Conservation (phyloP, 2,113 vertebrate genomes). For the Amblyopsis rosae region DNA sequence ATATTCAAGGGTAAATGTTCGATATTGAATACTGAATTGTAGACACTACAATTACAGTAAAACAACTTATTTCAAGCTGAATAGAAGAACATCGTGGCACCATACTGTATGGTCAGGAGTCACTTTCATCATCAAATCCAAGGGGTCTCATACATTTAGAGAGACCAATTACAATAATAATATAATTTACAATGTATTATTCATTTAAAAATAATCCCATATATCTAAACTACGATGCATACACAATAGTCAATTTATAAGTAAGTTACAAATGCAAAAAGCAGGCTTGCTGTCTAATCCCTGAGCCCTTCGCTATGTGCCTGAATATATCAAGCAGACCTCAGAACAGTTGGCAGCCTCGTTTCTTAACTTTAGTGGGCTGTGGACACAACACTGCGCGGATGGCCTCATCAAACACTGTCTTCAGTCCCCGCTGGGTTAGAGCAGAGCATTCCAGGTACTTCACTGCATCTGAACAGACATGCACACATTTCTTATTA, state of each 20-base stretch:
- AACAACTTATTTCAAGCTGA: background rate
- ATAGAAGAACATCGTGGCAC: too few species aligned
- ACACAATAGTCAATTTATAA: too few species aligned
- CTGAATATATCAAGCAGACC: slow-evolving; percentile 20
- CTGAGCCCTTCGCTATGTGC: slow-evolving; percentile 12
- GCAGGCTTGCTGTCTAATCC: slow-evolving; percentile 1
- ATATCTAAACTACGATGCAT: too few species aligned
- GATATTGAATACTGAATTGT: too few species aligned
- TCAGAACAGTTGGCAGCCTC: slow-evolving; percentile 79
- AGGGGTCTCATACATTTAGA: too few species aligned
- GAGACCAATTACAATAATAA: too few species aligned
- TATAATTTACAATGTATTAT: too few species aligned
- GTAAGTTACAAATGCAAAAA: background rate
- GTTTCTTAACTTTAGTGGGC: slow-evolving; percentile 82
- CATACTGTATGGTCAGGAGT: too few species aligned
- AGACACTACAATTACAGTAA: background rate
- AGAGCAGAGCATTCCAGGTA: slow-evolving; percentile 89
- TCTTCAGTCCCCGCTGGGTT: slow-evolving; percentile 88
- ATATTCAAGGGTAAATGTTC: background rate
- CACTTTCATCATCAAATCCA: too few species aligned
- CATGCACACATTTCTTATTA: background rate
- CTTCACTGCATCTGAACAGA: slow-evolving; percentile 82
- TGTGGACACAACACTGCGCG: slow-evolving; percentile 87
- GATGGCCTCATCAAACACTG: slow-evolving; percentile 89
- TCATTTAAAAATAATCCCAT: too few species aligned